Base-by-base conservation (phyloP, 2,888 invertebrate genomes). In the Pediacus dermestoides region DNA sequence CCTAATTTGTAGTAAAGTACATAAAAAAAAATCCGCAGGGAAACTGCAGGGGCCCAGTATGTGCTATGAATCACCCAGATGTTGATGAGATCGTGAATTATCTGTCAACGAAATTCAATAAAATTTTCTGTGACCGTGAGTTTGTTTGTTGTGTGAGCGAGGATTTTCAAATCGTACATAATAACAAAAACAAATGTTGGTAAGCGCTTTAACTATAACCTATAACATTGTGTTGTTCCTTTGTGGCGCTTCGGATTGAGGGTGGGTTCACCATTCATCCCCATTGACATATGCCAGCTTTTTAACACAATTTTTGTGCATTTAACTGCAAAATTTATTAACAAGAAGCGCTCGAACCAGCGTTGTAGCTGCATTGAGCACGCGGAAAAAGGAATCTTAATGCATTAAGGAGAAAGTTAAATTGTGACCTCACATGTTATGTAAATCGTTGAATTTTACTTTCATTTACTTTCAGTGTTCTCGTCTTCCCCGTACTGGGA, bases 391-490 rank as follows among this genome's bases (percentile, higher is more conserved):
- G 57, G 58, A 60, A 60, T 60, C 7, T 48, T 46, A 55, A 48
- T 53, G 48, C 51, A 48, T 55, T 57, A 62, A 66, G 63, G 67
- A 65, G 67, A 67, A 68, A 68, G 67, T 66, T 48, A 41, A 31
- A 45, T 52, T 51, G 61, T 67, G 63, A 66, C 62, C 62, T 64
- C 62, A 65, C 58, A 53, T 53, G 60, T 68, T 68, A 68, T 66
- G 67, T 68, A 68, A 68, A 68, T 57, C 53, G 48, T 44, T 43
- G 54, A 45, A 60, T 67, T 68, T 68, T 67, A 68, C 68, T 68
- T 68, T 68, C 68, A 66, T 67, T 48, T 58, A 58, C 57, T 62
- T 63, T 61, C 58, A 61, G 63, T 55, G 59, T 60, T 49, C 53
- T 61, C 47, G 51, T 64, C 44, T 64, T 63, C 52, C 63, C 63